These are phyloP conservation scores for Diadumene lineata DNA, from an alignment of 92 coral and sea anemone genomes.

Conservation along the genomic window DNA sequence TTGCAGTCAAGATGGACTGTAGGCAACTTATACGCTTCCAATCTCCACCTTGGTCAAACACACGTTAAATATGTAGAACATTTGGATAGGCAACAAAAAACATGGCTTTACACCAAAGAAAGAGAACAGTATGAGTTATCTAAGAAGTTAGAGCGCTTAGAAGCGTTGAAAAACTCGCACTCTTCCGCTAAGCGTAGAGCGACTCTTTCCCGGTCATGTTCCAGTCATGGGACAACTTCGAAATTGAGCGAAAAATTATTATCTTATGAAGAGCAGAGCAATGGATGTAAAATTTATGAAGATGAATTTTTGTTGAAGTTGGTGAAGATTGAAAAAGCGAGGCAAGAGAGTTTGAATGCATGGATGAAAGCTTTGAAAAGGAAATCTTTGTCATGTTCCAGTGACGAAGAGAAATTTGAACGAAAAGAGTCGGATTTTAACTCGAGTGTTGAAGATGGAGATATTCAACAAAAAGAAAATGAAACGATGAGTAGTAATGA, in stretches of 20 bases:
- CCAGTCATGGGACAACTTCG: not conserved
- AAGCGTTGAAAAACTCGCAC: constrained; percentile 28
- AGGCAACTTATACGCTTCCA: constrained; percentile 77
- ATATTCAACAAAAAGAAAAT: not conserved
- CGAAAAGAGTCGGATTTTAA: not conserved
- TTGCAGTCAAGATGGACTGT: constrained; percentile 79
- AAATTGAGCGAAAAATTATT: not conserved
- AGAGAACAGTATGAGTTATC: constrained; percentile 67
- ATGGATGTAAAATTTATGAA: not conserved
- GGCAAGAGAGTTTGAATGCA: not conserved
- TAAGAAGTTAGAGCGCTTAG: constrained; percentile 55
- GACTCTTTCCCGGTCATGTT: not conserved
- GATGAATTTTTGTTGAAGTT: not conserved
- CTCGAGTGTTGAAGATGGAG: not conserved
- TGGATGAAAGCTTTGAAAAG: not conserved
- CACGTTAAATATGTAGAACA: constrained; percentile 67
- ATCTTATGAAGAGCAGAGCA: not conserved
- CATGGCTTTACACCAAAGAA: constrained; percentile 66
- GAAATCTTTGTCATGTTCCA: not conserved
- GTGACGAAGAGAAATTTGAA: not conserved
- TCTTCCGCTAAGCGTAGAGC: not conserved
- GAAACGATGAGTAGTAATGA: no score
- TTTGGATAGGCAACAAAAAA: constrained; percentile 69
- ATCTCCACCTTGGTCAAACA: constrained; percentile 70
- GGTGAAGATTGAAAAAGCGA: not conserved